Percentiles rank a stretch among this genome's conserved stretches.
Evolutionary conservation across 2,888 invertebrate genomes (phyloP).

Genomic region (Lithodes maja): DNA sequence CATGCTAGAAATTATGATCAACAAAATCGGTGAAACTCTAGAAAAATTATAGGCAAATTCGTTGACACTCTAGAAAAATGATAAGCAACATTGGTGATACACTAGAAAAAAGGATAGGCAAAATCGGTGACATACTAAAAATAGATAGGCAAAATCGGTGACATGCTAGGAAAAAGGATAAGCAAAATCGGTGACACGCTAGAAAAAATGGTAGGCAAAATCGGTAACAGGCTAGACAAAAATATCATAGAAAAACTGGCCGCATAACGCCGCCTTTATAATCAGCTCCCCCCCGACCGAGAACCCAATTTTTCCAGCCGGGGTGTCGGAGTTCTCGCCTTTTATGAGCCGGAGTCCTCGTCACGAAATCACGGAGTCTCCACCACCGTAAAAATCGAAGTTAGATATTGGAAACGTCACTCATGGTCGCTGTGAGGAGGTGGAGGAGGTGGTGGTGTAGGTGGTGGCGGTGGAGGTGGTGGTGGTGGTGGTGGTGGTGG

Average conservation of each 20-base stretch:
- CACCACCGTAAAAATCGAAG: neutral
- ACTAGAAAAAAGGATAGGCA: too few species aligned
- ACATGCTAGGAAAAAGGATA: too few species aligned
- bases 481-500: neutral
- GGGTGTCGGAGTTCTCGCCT: too few species aligned
- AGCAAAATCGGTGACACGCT: neutral
- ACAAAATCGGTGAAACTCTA: too few species aligned
- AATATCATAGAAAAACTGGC: neutral
- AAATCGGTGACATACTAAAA: too few species aligned
- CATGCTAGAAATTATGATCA: too few species aligned
- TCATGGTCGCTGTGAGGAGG: neutral
- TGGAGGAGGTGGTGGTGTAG: neutral
- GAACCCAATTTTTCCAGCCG: too few species aligned
- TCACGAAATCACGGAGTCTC: neutral
- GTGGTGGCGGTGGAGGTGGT: neutral
- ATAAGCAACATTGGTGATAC: too few species aligned
- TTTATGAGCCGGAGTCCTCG: neutral
- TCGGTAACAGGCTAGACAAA: neutral
- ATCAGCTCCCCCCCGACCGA: neutral
- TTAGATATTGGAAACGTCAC: constrained; percentile 1
- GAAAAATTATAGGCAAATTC: too few species aligned
- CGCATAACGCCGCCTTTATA: neutral
- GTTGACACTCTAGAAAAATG: too few species aligned
- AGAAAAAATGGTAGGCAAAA: neutral
- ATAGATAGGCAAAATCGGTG: too few species aligned